phyloP scores from a whole-genome alignment of 2,888 invertebrate species.

The Helleia helle region DNA sequence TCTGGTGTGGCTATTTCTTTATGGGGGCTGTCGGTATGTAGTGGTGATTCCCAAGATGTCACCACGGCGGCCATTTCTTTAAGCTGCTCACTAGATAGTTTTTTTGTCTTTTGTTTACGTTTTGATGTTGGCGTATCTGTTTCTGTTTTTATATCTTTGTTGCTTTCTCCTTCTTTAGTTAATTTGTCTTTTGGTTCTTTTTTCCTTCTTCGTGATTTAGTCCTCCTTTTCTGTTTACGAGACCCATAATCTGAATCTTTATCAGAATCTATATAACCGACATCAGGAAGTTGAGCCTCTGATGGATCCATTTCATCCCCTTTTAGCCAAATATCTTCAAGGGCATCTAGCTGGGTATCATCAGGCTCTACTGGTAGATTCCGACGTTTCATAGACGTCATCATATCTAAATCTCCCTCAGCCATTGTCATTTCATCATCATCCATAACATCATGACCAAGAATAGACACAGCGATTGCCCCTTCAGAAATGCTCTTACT shows the following conservation, averaged over 20 bases:
- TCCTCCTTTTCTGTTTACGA: conserved; percentile 34
- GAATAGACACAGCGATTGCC: conserved; percentile 74
- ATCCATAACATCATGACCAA: conserved; percentile 72
- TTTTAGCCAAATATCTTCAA: conserved; percentile 87
- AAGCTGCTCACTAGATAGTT: conserved; percentile 46
- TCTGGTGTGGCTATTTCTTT: conserved; percentile 27
- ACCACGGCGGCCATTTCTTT: conserved; percentile 45
- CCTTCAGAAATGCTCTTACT: conserved; percentile 73
- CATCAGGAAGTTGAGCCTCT: conserved; percentile 59
- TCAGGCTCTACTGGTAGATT: conserved; percentile 73
- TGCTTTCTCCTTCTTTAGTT: conserved; percentile 32
- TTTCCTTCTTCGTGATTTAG: conserved; percentile 39
- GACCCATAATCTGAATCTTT: conserved; percentile 61
- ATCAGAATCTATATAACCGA: conserved; percentile 64
- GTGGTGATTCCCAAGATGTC: conserved; percentile 54
- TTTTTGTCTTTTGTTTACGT: conserved; percentile 44
- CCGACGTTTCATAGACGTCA: conserved; percentile 62
- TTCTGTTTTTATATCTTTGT: conserved; percentile 24
- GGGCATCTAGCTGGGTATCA: conserved; percentile 80
- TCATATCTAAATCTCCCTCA: conserved; percentile 67
- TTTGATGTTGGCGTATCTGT: conserved; percentile 5
- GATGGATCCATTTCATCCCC: conserved; percentile 82
- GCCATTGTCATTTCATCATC: conserved; percentile 73
- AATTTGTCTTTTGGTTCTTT: conserved; percentile 39
- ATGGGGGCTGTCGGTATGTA: conserved; percentile 31